Evolutionary conservation across 2,113 vertebrate genomes (phyloP).

Genomic region (Colistium nudipinnis): DNA sequence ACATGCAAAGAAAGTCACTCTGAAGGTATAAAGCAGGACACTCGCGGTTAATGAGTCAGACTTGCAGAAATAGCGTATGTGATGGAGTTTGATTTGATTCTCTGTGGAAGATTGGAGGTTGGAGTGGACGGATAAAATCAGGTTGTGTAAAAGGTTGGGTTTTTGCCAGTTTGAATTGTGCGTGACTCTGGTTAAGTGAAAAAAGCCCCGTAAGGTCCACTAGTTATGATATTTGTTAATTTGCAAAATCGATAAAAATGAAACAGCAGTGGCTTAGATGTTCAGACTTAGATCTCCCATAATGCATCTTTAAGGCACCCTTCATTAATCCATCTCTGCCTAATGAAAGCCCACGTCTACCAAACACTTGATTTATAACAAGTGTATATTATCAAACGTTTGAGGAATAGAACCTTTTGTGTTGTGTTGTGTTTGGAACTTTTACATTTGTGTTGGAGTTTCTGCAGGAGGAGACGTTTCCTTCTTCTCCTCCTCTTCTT

Average conservation of each 20-base stretch:
- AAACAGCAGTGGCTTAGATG: too few species aligned
- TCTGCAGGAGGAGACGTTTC: too few species aligned
- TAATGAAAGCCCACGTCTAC: neutral
- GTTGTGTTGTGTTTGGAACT: too few species aligned
- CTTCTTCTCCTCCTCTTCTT: neutral
- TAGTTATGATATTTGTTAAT: too few species aligned
- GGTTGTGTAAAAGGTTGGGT: neutral
- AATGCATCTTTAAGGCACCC: neutral
- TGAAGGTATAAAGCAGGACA: conserved; percentile 42
- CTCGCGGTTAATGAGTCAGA: conserved; percentile 43
- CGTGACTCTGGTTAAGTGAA: too few species aligned
- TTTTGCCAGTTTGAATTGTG: too few species aligned
- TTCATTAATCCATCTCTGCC: neutral
- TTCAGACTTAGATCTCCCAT: neutral
- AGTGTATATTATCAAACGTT: too few species aligned
- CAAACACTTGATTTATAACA: neutral
- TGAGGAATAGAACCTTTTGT: too few species aligned
- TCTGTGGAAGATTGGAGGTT: conserved; percentile 17
- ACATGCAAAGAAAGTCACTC: conserved; percentile 51
- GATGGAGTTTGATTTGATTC: neutral
- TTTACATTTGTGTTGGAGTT: too few species aligned
- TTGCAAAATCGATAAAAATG: too few species aligned
- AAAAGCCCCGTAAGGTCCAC: too few species aligned
- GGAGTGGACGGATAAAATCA: neutral
- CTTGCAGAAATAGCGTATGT: conserved; percentile 22